These are phyloP conservation scores for Drosophila chauvacae DNA, from an alignment of 1,140 invertebrate genomes.

Conservation along the genomic window DNA sequence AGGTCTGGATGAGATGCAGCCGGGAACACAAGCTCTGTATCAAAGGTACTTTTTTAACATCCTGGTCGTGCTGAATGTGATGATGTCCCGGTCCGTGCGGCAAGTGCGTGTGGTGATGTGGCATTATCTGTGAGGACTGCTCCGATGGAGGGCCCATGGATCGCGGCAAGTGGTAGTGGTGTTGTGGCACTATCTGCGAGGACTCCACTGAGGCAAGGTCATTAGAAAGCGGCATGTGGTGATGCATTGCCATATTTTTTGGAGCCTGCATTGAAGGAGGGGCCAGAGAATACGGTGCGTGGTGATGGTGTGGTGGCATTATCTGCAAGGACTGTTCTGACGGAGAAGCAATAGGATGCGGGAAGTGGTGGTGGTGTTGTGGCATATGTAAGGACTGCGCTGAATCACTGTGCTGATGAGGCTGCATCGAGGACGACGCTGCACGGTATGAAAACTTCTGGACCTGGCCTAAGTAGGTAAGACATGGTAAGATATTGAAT, in stretches of 20 bases:
- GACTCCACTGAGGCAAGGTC: neutral
- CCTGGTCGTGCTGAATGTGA: neutral
- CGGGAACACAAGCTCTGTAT: neutral
- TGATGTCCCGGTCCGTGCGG: slow-evolving; percentile 1
- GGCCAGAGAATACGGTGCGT: too few relatives aligned
- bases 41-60: neutral
- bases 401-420: neutral
- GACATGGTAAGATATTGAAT: too few relatives aligned
- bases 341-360: neutral
- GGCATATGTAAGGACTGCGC: neutral
- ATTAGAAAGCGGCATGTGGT: neutral
- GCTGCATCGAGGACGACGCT: neutral
- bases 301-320: neutral
- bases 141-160: neutral
- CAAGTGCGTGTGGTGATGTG: neutral
- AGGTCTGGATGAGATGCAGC: slow-evolving; percentile 92
- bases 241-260: neutral
- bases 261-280: too few relatives aligned
- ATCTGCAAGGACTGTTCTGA: neutral
- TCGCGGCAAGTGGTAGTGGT: neutral
- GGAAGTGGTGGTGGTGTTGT: neutral
- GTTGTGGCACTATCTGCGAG: neutral
- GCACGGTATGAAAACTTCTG: slow-evolving; percentile 14
- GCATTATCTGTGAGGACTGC: neutral
- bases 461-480: neutral